phyloP scores from a whole-genome alignment of 2,888 invertebrate genomes.

The Acanthacorydalis orientalis region DNA sequence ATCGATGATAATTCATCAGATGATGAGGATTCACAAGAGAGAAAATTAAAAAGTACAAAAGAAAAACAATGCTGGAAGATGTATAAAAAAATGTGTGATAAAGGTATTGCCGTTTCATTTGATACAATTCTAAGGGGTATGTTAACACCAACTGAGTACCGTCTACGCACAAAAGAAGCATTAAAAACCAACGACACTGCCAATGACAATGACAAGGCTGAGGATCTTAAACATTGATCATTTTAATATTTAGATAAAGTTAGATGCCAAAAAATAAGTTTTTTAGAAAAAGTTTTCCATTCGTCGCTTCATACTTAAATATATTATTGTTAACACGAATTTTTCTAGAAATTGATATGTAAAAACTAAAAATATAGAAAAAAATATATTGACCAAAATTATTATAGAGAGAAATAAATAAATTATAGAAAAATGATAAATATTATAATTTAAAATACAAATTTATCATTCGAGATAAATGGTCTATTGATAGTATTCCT shows the following conservation, averaged over 20 bases:
- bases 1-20: neutral
- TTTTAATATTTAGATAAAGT: neutral
- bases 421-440: no score
- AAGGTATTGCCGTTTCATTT: conserved; percentile 47
- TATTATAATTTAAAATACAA: no score
- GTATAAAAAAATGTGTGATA: conserved; percentile 47
- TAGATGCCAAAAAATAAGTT: no score
- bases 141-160: conserved; percentile 54
- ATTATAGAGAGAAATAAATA: no score
- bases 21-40: conserved; percentile 7
- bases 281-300: no score
- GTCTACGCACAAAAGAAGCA: conserved; percentile 34
- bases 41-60: conserved; percentile 18
- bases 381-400: no score
- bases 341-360: no score
- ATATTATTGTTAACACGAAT: no score
- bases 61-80: conserved; percentile 46
- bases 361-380: no score
- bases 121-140: conserved; percentile 53
- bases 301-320: no score
- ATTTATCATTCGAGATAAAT: no score
- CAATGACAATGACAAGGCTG: conserved; percentile 2
- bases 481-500: no score
- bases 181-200: conserved; percentile 4
- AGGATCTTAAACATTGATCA: conserved; percentile 3